Evolutionary conservation across 1,140 invertebrate genomes (phyloP), one percentile per base, ranked within the genome.

Genomic region (Achatina immaculata): DNA sequence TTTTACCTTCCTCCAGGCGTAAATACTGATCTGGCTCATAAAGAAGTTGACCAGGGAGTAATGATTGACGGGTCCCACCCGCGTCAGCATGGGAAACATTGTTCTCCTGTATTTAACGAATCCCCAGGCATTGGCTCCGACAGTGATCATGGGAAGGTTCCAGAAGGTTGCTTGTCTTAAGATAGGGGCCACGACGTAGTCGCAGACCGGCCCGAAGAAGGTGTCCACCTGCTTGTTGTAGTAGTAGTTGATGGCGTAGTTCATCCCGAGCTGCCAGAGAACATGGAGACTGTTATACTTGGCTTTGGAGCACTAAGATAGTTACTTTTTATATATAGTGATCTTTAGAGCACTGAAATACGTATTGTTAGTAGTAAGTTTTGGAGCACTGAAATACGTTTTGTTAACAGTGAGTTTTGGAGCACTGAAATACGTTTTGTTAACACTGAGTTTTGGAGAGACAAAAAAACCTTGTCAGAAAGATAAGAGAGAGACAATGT

Each of bases 61-160:
- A 71, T 42, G 36, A 28, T n/a, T 71, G 36, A 71, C n/a, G 40
- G 68, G 68, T 40, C 68, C 68, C 2, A 43, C 42, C 21, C 68
- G 38, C 34, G 68, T 71, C 38, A 71, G n/a, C 68, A 71, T 71
- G 2, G 38, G 68, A 19, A 71, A 71, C 68, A 40, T 42, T 7
- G 68, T 9, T 14, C 40, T 40, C 21, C 68, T 40, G 19, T 71
- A 9, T 42, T 21, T 71, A 24, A 40, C 14, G 31, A 71, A 71
- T 7, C 38, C 68, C 68, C 36, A 42, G 19, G 68, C 68, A 71
- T 71, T 71, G 68, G 68, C 68, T 11, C 68, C 68, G 6, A 31
- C 36, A 1, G 68, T 42, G 21, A 71, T 43, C 68, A 71, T 71
- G 38, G 68, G 68, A n/a, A 43, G 38, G 31, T 71, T 43, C 68